Conservation (phyloP, 2,888 invertebrate genomes). For the Cylindroiulus punctatus region DNA sequence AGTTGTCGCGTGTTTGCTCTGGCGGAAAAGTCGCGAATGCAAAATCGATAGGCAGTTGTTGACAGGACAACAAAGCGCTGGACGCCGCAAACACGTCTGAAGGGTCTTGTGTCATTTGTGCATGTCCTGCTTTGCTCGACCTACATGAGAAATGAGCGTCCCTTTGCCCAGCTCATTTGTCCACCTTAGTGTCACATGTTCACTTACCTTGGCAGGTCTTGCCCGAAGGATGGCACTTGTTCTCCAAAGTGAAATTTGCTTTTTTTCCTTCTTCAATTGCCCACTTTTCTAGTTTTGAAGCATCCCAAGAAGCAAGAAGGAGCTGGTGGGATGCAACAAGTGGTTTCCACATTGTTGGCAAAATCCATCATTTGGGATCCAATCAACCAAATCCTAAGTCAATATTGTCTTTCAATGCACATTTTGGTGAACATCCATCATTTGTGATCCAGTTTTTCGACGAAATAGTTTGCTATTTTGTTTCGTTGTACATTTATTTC, state of each 20-base stretch:
- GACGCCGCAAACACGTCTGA: conserved; percentile 26
- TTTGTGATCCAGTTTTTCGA: too few species aligned
- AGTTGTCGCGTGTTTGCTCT: conserved; percentile 6
- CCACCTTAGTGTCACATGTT: neutral
- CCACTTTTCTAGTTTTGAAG: neutral
- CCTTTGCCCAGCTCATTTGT: neutral
- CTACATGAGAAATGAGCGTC: neutral
- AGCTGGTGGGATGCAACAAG: too few species aligned
- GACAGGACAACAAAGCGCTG: conserved; percentile 24
- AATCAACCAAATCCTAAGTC: too few species aligned
- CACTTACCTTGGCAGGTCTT: neutral
- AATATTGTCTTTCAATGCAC: too few species aligned
- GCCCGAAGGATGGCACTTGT: neutral
- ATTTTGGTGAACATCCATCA: too few species aligned
- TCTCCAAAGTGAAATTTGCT: neutral
- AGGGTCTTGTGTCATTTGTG: neutral
- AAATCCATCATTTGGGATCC: too few species aligned
- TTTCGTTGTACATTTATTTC: too few species aligned
- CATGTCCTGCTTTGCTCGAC: neutral
- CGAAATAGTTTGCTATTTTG: too few species aligned
- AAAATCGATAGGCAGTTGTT: conserved; percentile 26
- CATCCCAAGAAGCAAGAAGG: neutral
- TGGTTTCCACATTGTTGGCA: too few species aligned
- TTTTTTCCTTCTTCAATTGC: neutral
- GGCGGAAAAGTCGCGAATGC: conserved; percentile 1